Evolutionary conservation across 2,888 invertebrate genomes (phyloP).

Genomic region (Diaphora mendica): DNA sequence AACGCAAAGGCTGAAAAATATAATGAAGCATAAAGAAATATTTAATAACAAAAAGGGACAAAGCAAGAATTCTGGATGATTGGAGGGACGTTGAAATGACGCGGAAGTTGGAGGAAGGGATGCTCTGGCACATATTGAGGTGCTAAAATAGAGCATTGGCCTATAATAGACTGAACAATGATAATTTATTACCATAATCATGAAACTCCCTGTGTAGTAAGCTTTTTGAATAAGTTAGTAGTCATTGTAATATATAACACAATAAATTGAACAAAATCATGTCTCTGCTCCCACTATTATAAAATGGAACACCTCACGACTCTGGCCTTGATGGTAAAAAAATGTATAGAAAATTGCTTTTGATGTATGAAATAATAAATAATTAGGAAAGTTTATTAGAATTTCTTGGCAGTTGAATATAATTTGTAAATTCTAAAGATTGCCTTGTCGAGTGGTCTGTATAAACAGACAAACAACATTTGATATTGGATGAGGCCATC

Average conservation of each 20-base stretch:
- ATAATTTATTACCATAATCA: no score
- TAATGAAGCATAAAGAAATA: neutral
- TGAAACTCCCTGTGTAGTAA: no score
- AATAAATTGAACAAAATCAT: neutral
- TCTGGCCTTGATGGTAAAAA: neutral
- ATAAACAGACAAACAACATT: constrained; percentile 4
- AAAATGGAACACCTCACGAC: neutral
- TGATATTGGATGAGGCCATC: neutral
- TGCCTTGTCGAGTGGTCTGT: neutral
- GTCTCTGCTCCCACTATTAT: neutral
- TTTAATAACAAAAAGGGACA: neutral
- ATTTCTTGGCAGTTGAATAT: neutral
- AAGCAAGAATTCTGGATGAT: neutral
- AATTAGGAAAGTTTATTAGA: neutral
- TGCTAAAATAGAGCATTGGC: no score
- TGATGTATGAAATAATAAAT: neutral
- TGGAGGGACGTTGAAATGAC: no score
- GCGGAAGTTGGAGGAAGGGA: no score
- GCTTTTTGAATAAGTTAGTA: no score
- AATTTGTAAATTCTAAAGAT: neutral
- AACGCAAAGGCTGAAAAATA: neutral
- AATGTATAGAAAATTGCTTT: neutral
- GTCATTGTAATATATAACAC: neutral
- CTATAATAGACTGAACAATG: no score
- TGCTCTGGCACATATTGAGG: no score